phyloP scores from a whole-genome alignment of 2,888 invertebrate genomes.

The Stegophylla sp. region DNA sequence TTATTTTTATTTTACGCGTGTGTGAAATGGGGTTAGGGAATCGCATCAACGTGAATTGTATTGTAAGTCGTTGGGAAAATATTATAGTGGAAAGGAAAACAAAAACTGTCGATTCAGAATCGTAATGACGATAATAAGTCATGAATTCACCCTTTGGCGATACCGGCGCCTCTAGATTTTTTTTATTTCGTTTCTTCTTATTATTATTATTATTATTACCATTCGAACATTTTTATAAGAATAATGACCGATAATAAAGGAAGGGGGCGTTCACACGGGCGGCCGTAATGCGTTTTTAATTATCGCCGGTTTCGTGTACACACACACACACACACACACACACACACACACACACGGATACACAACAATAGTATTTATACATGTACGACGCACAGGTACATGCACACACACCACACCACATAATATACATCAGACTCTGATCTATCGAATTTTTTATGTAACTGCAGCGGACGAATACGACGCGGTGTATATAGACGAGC shows the following conservation, averaged over 20 bases:
- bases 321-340: not conserved
- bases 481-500: not conserved
- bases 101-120: constrained; percentile 58
- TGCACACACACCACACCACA: too few species aligned
- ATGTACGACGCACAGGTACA: too few species aligned
- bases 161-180: constrained; percentile 55
- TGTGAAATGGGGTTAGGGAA: constrained; percentile 8
- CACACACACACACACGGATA: not conserved
- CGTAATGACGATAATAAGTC: constrained; percentile 58
- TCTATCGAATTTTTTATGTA: not conserved
- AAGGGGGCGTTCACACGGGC: constrained; percentile 58
- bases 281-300: constrained; percentile 57
- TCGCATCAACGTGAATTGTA: constrained; percentile 16
- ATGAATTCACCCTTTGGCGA: constrained; percentile 57
- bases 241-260: constrained; percentile 59
- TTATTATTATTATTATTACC: constrained; percentile 53
- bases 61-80: constrained; percentile 43
- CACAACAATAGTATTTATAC: too few species aligned
- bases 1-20: not conserved
- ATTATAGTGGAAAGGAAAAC: constrained; percentile 32
- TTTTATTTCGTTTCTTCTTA: constrained; percentile 8
- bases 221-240: constrained; percentile 52
- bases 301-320: constrained; percentile 38
- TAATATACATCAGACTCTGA: not conserved
- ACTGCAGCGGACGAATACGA: not conserved